A percentile compares a stretch with the other conserved stretches of the same genome.
Evolutionary conservation across 2,797 vertebrate genomes (phyloP).

Genomic region (Gambelia wislizenii): DNA sequence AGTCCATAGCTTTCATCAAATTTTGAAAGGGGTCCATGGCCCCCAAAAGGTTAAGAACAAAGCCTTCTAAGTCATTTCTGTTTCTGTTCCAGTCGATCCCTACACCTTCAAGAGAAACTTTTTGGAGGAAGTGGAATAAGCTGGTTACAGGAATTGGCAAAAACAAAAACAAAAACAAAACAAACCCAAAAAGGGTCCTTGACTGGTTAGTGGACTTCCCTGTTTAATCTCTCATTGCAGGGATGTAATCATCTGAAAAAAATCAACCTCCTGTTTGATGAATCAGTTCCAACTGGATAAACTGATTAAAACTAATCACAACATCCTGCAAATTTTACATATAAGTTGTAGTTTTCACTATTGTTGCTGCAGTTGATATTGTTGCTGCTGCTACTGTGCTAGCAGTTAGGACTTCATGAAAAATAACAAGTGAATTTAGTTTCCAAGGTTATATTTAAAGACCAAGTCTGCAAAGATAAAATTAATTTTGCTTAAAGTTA

Average conservation of each 20-base stretch:
- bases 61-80: background rate
- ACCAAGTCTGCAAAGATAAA: slow-evolving; percentile 64
- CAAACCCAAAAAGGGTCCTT: background rate
- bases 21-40: too few species aligned
- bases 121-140: background rate
- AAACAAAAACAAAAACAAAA: background rate
- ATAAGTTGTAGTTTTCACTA: background rate
- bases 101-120: background rate
- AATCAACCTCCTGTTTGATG: background rate
- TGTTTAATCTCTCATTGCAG: background rate
- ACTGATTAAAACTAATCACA: background rate
- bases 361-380: background rate
- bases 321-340: background rate
- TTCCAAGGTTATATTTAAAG: background rate
- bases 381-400: background rate
- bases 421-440: background rate
- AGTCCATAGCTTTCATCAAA: too few species aligned
- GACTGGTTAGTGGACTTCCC: background rate
- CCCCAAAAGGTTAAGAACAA: too few species aligned
- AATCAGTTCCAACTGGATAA: background rate
- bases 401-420: background rate
- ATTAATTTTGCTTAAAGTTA: slow-evolving; percentile 75
- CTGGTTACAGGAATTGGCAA: background rate
- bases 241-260: background rate
- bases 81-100: background rate